Percentiles rank a stretch among this genome's conserved stretches.
phyloP scores from a whole-genome alignment of 2,113 vertebrate species.

The Apteryx mantelli region DNA sequence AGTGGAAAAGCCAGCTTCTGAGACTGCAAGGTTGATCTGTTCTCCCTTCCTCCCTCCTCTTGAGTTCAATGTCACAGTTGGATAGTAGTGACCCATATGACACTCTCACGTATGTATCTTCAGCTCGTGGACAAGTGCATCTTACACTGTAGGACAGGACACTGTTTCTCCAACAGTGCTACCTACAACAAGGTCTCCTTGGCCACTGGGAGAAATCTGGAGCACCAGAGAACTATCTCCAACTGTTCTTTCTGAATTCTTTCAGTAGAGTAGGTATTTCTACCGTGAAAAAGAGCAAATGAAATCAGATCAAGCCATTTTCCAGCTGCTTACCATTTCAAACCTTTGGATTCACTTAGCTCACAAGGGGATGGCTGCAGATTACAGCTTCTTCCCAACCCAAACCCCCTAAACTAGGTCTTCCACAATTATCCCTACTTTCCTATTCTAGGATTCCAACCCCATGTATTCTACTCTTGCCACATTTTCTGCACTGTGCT shows the following conservation, averaged over 20 bases:
- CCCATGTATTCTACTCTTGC: neutral
- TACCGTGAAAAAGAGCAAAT: neutral
- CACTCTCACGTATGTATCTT: too few species aligned
- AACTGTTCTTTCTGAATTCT: neutral
- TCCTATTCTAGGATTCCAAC: neutral
- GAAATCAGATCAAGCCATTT: neutral
- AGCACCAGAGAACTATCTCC: neutral
- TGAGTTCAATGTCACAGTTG: neutral
- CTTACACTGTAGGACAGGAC: neutral
- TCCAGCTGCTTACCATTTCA: neutral
- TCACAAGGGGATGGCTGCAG: neutral
- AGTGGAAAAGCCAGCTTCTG: neutral
- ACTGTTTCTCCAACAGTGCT: neutral
- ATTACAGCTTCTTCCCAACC: neutral
- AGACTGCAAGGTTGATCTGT: too few species aligned
- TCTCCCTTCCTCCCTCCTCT: neutral
- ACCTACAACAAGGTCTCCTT: neutral
- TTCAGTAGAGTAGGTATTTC: neutral
- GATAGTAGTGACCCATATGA: neutral
- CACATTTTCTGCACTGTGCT: neutral
- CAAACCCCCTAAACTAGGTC: accelerated
- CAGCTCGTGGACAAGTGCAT: neutral
- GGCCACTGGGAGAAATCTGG: neutral
- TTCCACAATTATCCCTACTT: neutral
- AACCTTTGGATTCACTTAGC: neutral